phyloP scores from a whole-genome alignment of 2,888 invertebrate species.

The Cylindroiulus punctatus region DNA sequence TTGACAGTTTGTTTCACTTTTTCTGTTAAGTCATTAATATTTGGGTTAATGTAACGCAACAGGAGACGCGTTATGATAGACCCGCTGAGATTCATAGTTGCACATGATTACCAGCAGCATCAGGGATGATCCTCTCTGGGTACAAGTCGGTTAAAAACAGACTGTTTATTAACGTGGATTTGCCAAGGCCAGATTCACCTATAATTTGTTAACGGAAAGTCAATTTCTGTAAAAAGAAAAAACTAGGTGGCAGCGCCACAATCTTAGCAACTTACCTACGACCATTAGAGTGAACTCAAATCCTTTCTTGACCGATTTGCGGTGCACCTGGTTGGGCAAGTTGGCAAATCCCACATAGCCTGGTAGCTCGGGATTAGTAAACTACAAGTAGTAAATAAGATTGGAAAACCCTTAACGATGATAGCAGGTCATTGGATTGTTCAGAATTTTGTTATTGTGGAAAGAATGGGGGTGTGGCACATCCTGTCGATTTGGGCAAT shows the following conservation, averaged over 20 bases:
- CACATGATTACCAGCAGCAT: constrained; percentile 78
- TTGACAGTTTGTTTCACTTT: constrained; percentile 84
- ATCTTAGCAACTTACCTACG: constrained; percentile 70
- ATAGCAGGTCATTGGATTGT: no score
- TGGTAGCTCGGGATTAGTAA: constrained; percentile 66
- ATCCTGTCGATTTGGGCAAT: background rate
- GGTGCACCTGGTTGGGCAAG: constrained; percentile 94
- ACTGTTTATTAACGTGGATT: constrained; percentile 95
- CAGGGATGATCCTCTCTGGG: constrained; percentile 88
- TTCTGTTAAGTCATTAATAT: constrained; percentile 70
- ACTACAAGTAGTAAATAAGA: constrained; percentile 62
- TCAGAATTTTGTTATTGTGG: constrained; percentile 1
- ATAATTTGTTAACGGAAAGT: constrained; percentile 55
- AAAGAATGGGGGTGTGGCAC: background rate
- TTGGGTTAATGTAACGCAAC: background rate
- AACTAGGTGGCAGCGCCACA: background rate
- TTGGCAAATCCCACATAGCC: constrained; percentile 92
- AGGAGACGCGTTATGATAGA: background rate
- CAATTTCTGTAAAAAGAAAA: background rate
- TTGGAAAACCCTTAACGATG: no score
- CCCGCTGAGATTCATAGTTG: background rate
- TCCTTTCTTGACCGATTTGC: constrained; percentile 97
- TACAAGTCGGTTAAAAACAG: constrained; percentile 94
- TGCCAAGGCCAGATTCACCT: constrained; percentile 88
- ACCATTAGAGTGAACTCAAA: constrained; percentile 99